Percentiles rank a stretch among this genome's conserved stretches.
Evolutionary conservation across 2,888 invertebrate genomes (phyloP).

Genomic region (Neoitamus cyanurus): DNA sequence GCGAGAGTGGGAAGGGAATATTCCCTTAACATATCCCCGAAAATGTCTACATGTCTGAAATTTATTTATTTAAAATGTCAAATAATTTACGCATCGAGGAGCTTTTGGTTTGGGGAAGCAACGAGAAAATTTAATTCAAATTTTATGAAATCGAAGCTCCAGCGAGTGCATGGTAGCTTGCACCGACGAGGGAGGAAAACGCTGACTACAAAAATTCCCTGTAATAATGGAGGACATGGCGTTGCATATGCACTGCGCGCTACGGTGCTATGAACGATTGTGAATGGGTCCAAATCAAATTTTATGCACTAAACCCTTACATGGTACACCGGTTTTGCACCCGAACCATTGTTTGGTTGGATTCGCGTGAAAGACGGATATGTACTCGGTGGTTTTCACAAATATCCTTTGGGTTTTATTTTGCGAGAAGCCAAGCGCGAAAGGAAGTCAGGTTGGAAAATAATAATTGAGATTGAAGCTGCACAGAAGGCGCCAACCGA

Average conservation of each 20-base stretch:
- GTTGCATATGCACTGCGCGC: background rate
- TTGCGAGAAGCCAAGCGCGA: background rate
- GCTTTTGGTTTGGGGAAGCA: background rate
- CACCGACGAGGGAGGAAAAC: background rate
- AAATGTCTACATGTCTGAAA: background rate
- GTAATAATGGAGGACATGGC: background rate
- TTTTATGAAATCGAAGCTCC: background rate
- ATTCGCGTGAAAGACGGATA: background rate
- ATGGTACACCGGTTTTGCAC: background rate
- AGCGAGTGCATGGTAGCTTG: background rate
- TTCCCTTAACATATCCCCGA: background rate
- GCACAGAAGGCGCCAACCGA: background rate
- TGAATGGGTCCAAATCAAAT: conserved; percentile 15
- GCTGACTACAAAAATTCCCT: background rate
- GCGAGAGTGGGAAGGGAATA: background rate
- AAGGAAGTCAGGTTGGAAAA: background rate
- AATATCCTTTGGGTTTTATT: background rate
- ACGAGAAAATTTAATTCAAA: background rate
- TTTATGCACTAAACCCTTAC: conserved; percentile 3
- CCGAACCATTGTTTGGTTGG: conserved; percentile 13
- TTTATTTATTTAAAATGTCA: background rate
- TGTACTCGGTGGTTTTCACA: background rate
- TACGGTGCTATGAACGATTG: background rate
- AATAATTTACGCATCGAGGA: background rate
- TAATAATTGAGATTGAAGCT: background rate